These are phyloP conservation scores for Etheostoma perlongum DNA, from an alignment of 2,797 vertebrate genomes.

Conservation along the genomic window DNA sequence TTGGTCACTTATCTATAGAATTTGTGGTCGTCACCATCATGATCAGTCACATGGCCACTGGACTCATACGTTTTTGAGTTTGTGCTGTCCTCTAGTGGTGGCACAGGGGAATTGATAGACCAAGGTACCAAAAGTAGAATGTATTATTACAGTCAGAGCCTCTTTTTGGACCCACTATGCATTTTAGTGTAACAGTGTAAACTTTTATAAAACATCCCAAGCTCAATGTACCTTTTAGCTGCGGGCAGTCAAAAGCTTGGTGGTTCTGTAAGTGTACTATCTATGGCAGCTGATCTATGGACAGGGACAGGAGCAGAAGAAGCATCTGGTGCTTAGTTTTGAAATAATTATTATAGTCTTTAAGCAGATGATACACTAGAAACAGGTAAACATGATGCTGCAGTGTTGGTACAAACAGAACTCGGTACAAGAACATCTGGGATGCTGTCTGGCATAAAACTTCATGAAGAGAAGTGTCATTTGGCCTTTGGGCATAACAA, in stretches of 20 bases:
- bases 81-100: conserved; percentile 62
- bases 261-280: not conserved
- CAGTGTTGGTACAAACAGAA: not conserved
- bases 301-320: conserved; percentile 2
- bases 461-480: not conserved
- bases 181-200: not conserved
- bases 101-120: conserved; percentile 2
- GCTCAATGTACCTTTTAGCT: conserved; percentile 30
- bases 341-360: conserved; percentile 6
- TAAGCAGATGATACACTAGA: conserved; percentile 14
- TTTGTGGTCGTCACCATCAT: not conserved
- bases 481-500: not conserved
- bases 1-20: not conserved
- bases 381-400: conserved; percentile 20
- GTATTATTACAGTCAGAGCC: not conserved
- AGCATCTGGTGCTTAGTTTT: not conserved
- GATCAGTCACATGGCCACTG: not conserved
- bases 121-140: not conserved
- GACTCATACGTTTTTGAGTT: conserved; percentile 15
- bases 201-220: not conserved
- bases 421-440: not conserved
- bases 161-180: not conserved
- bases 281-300: not conserved
- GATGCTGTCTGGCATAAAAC: not conserved
- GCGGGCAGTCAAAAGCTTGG: not conserved